Base-by-base conservation (phyloP, 2,797 vertebrate genomes). In the Brachyalestes nurse region DNA sequence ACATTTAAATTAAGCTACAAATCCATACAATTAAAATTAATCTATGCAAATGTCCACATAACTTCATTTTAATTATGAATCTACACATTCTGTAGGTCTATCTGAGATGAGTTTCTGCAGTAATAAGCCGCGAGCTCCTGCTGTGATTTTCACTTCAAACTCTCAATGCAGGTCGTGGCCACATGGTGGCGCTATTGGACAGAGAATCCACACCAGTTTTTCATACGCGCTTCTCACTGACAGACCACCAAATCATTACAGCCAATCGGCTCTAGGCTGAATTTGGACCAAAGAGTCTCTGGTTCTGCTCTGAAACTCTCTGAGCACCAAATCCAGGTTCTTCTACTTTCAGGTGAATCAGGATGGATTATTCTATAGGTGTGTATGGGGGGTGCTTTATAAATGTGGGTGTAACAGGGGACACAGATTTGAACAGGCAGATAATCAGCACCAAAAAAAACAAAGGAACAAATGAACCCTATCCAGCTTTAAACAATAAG, bases 121-220 rank as follows among this genome's bases (percentile, higher is more conserved):
- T 47, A 4, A 5, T 42, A 4, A 1, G 45, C 45, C 45, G 4
- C 5, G 45, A 47, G 8, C 4, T 10, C 8, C 45, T 47, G 8
- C 8, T 47, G 45, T 47, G 45, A 6, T n/a, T n/a, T n/a, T n/a
- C n/a, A n/a, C n/a, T n/a, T n/a, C n/a, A n/a, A n/a, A n/a, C n/a
- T n/a, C n/a, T n/a, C n/a, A n/a, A n/a, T n/a, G n/a, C n/a, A n/a
- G n/a, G n/a, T n/a, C n/a, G n/a, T 51, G 42, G 2, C 66, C 80
- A 76, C 80, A 34, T 55, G 73, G 67, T 81, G 80, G 73, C 13
- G 58, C 80, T 77, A 55, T 49, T 81, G 42, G 47, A 71, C 25
- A 64, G 51, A 64, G 16, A 76, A 76, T 28, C 3, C 19, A 3
- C 28, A 42, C 14, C 1, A 12, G 17, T 55, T 65, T 5, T 25